Evolutionary conservation across 2,797 vertebrate species (phyloP), one percentile per base, ranked within the genome.

Genomic region (Somateria mollissima): DNA sequence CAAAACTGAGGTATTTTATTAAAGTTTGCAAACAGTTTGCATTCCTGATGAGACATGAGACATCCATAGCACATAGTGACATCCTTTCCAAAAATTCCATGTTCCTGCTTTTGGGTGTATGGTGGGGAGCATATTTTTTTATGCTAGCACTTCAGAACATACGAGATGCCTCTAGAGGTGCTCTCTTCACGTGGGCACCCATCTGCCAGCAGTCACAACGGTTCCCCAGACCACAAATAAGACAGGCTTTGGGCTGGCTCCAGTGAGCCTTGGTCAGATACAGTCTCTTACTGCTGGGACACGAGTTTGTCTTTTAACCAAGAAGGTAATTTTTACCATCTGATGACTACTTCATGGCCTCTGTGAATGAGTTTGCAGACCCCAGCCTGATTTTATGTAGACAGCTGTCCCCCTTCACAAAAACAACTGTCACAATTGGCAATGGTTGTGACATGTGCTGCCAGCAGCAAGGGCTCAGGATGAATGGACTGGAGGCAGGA

Each of bases 351-450:
- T 95, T 92, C 47, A 25, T 85, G 79, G 78, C 69, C 92, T 94
- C 84, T 89, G 58, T 84, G 86, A 94, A 90, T 91, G 79, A 91
- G 73, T 95, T 94, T 91, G 61, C 84, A 82, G 79, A 90, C 79
- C 84, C 28, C 62, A 53, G 84, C 72, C 89, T 87, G 86, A 84
- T 96, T 94, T 95, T 92, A 87, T 92, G 79, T 84, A 90, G 94
- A 92, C 95, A 96, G 93, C 94, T 96, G 95, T 96, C 91, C 72
- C 36, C 74, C 47, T 95, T 97, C 94, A 94, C 64, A 64, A 90
- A 95, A 96, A 96, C 88, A 95, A 95, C 90, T 92, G 95, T 94
- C 84, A 74, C 64, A 91, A 69, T 94, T 95, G 96, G 84, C 96
- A 95, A 8, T 64, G 60, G 60, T 51, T 92, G 32, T 90, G 93